phyloP scores from a whole-genome alignment of 2,113 vertebrate species.

The Aviceda subcristata region DNA sequence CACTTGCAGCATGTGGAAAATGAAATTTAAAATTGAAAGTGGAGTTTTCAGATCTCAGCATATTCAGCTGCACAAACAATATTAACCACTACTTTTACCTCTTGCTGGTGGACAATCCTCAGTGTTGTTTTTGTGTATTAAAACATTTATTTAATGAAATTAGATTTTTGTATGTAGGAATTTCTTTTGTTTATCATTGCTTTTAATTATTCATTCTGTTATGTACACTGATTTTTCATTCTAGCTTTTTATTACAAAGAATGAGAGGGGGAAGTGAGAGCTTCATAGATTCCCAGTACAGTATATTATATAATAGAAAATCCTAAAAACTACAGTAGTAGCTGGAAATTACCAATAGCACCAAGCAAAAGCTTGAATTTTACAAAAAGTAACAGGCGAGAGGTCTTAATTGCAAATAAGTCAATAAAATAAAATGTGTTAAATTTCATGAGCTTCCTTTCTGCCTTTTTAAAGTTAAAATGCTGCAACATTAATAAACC shows the following conservation, averaged over 20 bases:
- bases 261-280: background rate
- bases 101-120: background rate
- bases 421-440: constrained; percentile 1
- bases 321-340: background rate
- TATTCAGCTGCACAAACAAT: background rate
- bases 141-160: background rate
- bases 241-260: background rate
- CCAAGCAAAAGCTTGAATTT: background rate
- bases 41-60: background rate
- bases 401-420: background rate
- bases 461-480: background rate
- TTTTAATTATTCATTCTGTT: background rate
- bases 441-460: background rate
- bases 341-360: background rate
- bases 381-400: background rate
- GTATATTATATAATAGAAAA: background rate
- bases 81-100: background rate
- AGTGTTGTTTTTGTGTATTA: background rate
- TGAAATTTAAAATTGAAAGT: background rate
- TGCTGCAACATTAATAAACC: background rate
- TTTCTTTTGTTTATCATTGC: background rate
- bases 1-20: background rate
- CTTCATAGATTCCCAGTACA: background rate
- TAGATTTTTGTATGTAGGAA: background rate
- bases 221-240: background rate